Conservation (phyloP, 1,140 invertebrate genomes). For the Protaetia brevitarsis region DNA sequence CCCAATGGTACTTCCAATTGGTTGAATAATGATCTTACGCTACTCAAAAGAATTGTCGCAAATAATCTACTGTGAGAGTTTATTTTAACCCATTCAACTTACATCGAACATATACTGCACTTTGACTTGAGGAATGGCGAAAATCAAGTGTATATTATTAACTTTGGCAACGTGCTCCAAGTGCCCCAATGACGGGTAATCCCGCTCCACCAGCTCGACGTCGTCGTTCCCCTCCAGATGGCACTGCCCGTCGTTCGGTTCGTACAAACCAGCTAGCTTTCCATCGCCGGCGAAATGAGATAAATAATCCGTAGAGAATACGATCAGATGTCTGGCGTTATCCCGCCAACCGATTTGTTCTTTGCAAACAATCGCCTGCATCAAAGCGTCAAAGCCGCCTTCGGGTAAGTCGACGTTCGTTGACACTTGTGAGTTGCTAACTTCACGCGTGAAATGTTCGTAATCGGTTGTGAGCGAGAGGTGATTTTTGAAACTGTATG, state of each 20-base stretch:
- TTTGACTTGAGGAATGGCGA: slow-evolving; percentile 86
- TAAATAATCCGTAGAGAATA: slow-evolving; percentile 96
- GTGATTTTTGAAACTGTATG: slow-evolving; percentile 70
- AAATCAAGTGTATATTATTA: slow-evolving; percentile 95
- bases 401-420: slow-evolving; percentile 98
- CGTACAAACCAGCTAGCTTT: slow-evolving; percentile 85
- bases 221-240: slow-evolving; percentile 74
- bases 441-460: slow-evolving; percentile 60
- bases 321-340: slow-evolving; percentile 85
- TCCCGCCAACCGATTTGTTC: slow-evolving; percentile 85
- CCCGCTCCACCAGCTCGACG: slow-evolving; percentile 67
- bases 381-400: slow-evolving; percentile 98
- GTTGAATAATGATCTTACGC: no score
- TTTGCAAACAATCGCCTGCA: slow-evolving; percentile 95
- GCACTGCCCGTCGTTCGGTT: slow-evolving; percentile 90
- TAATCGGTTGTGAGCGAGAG: slow-evolving; percentile 61
- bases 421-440: slow-evolving; percentile 77
- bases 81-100: no score
- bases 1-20: no score
- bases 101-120: no score
- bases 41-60: no score
- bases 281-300: slow-evolving; percentile 92
- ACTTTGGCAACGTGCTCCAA: slow-evolving; percentile 76
- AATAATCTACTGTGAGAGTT: no score
- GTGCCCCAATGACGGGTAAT: slow-evolving; percentile 97